Percentiles rank a stretch among this genome's conserved stretches.
Conservation (phyloP, 2,888 invertebrate species). For the Argyresthia albistria region DNA sequence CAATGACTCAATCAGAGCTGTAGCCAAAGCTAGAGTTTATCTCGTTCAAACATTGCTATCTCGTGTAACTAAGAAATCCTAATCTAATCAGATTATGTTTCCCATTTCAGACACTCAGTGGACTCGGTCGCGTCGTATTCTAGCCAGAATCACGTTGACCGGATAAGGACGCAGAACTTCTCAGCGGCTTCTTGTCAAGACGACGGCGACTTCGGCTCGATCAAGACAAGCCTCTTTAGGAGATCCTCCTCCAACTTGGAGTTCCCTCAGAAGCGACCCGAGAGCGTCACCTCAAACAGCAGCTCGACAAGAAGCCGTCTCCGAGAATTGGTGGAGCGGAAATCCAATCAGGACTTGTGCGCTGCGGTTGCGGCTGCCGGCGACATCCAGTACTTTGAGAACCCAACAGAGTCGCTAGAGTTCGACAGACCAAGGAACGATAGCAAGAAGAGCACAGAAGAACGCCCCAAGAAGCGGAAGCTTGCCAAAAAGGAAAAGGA, state of each 20-base stretch:
- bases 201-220: conserved; percentile 64
- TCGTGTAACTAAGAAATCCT: conserved; percentile 22
- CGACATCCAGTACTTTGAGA: conserved; percentile 67
- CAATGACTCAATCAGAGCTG: conserved; percentile 31
- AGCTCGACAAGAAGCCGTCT: conserved; percentile 70
- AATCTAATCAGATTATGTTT: conserved; percentile 51
- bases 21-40: conserved; percentile 31
- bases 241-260: conserved; percentile 63
- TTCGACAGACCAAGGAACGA: conserved; percentile 57
- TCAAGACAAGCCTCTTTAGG: conserved; percentile 65
- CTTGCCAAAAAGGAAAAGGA: conserved; percentile 49
- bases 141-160: conserved; percentile 73
- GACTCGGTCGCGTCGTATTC: conserved; percentile 74
- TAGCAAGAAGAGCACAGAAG: conserved; percentile 51
- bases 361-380: conserved; percentile 59
- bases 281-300: conserved; percentile 60
- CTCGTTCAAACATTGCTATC: conserved; percentile 49
- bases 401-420: conserved; percentile 63
- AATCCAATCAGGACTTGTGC: conserved; percentile 66
- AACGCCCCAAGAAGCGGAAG: conserved; percentile 60
- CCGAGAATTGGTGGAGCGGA: conserved; percentile 67
- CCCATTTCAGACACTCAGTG: conserved; percentile 68
- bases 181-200: conserved; percentile 70
- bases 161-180: conserved; percentile 69
- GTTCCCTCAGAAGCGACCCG: conserved; percentile 53